Evolutionary conservation across 2,888 invertebrate genomes (phyloP).

Genomic region (Pollenia angustigena): DNA sequence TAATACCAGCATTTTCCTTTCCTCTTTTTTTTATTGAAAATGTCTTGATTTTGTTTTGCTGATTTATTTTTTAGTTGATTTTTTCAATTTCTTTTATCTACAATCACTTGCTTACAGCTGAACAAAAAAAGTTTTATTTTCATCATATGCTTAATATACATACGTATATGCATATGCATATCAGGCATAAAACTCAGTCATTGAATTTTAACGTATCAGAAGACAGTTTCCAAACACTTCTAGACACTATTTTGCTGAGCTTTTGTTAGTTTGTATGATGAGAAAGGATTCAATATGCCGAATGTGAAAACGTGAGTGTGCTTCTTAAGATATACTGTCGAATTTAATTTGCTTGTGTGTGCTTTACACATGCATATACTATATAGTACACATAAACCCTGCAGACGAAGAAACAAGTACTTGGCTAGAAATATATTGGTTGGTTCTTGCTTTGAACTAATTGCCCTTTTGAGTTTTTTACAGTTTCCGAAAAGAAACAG

Average conservation of each 20-base stretch:
- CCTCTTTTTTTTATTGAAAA: slow-evolving; percentile 11
- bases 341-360: slow-evolving; percentile 40
- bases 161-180: slow-evolving; percentile 17
- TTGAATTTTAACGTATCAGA: slow-evolving; percentile 62
- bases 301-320: slow-evolving; percentile 11
- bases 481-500: too few species aligned
- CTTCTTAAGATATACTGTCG: slow-evolving; percentile 46
- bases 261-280: slow-evolving; percentile 38
- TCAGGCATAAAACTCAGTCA: slow-evolving; percentile 72
- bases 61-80: not conserved
- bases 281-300: not conserved
- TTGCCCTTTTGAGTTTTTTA: too few species aligned
- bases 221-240: slow-evolving; percentile 42
- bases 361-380: not conserved
- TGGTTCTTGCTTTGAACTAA: too few species aligned
- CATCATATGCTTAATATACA: slow-evolving; percentile 55
- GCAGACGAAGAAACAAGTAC: too few species aligned
- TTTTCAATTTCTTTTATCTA: not conserved
- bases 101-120: slow-evolving; percentile 35
- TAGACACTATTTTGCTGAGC: slow-evolving; percentile 42
- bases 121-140: slow-evolving; percentile 43
- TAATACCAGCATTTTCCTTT: slow-evolving; percentile 45
- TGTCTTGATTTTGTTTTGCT: slow-evolving; percentile 38
- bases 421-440: too few species aligned
- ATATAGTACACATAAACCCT: too few species aligned